Evolutionary conservation across 2,888 invertebrate genomes (phyloP).

Genomic region (Nephrotoma guestfalica): DNA sequence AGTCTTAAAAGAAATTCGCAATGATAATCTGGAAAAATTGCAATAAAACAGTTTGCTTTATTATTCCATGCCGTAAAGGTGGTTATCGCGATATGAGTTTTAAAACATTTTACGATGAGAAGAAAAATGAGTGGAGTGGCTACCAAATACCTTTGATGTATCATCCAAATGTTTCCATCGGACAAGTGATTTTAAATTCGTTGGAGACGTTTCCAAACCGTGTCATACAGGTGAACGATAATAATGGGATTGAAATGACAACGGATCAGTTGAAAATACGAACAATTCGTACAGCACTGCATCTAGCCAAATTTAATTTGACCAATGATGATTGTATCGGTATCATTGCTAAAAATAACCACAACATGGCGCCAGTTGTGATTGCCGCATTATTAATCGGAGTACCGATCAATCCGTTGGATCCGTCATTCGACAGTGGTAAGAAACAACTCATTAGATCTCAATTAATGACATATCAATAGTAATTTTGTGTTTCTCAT

Average conservation of each 20-base stretch:
- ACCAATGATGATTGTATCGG: conserved; percentile 3
- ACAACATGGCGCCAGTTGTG: background rate
- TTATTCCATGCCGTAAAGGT: too few species aligned
- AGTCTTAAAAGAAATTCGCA: too few species aligned
- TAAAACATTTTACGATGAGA: background rate
- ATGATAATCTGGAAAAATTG: too few species aligned
- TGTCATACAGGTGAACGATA: background rate
- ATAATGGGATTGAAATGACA: background rate
- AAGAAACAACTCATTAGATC: too few species aligned
- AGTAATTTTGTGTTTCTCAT: background rate
- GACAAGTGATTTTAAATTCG: background rate
- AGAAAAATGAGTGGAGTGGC: background rate
- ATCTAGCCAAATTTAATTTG: background rate
- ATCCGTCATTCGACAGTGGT: too few species aligned
- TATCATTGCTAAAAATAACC: background rate
- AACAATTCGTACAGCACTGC: background rate
- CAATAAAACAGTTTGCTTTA: too few species aligned
- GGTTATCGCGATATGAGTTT: too few species aligned
- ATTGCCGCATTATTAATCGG: background rate
- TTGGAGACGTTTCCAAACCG: background rate
- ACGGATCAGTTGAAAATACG: background rate
- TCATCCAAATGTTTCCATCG: background rate
- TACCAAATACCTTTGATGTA: background rate
- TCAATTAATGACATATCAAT: background rate
- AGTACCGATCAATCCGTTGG: background rate